Base-by-base conservation (phyloP, 2,797 vertebrate genomes). In the Peromyscus nudipes region DNA sequence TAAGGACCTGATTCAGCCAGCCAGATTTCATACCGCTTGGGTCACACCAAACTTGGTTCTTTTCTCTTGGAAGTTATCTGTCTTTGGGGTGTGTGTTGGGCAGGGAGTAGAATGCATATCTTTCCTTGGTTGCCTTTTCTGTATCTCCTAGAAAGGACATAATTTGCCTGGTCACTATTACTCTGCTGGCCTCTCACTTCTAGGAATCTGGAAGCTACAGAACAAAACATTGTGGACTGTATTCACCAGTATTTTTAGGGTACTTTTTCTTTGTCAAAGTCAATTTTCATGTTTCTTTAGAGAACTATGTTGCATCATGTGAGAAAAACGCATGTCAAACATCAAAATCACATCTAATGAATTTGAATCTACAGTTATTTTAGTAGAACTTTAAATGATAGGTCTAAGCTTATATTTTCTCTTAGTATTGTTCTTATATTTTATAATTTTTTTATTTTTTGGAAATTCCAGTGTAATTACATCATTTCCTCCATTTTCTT, bases 71-170 rank as follows among this genome's bases (percentile, higher is more conserved):
- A 90, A 92, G 71, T 57, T 29, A 6, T 93, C 31, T 80, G 27
- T 79, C 49, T 92, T 81, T 79, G 16, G 67, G 43, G 23, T 11
- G 37, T 40, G 4, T 46, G 73, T 76, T 76, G 46, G 31, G 46
- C 17, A 17, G 13, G 21, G 31, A 6, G 31, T 43, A 95, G 95
- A 97, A 80, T 84, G 23, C 62, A 64, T 19, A 55, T 95, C 49
- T 82, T 89, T 89, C 57, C 75, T 96, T 85, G 67, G 60, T 13
- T 80, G 34, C 37, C 82, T 67, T 92, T 94, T 95, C 60, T 81
- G 12, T 31, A 40, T 86, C 19, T 79, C 27, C 65, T 94, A 60
- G 49, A 79, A 95, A 91, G 40, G 2, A 86, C 14, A 92, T 76
- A 16, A 4, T 37, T 95, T 92, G 77, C 37, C 49, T 65, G 55